phyloP scores from a whole-genome alignment of 2,888 invertebrate genomes.

The Xestia c-nigrum region DNA sequence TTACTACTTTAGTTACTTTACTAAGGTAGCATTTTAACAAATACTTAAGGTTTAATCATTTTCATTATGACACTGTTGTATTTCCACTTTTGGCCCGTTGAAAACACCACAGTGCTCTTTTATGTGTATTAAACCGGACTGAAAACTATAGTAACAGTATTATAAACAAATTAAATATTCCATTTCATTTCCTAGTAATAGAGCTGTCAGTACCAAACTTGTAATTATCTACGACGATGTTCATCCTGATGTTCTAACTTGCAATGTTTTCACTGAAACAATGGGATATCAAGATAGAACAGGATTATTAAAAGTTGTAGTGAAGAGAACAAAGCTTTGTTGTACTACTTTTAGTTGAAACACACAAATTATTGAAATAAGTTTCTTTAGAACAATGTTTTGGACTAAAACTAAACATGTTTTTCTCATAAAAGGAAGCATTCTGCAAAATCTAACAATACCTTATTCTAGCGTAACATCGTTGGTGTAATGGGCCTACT shows the following conservation, averaged over 20 bases:
- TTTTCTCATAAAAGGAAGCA: not conserved
- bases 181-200: not conserved
- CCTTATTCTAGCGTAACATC: not conserved
- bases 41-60: no score
- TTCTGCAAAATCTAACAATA: not conserved
- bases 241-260: not conserved
- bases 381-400: not conserved
- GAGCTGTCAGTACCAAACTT: not conserved
- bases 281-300: not conserved
- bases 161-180: not conserved
- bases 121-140: not conserved
- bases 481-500: not conserved
- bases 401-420: not conserved
- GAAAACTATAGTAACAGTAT: not conserved
- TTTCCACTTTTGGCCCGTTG: not conserved
- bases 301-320: slow-evolving; percentile 14
- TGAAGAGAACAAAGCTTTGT: slow-evolving; percentile 16
- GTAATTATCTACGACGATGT: slow-evolving; percentile 7
- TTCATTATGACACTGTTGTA: not conserved
- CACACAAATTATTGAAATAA: slow-evolving; percentile 1
- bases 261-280: slow-evolving; percentile 13
- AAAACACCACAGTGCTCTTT: not conserved
- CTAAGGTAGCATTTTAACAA: no score
- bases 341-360: not conserved
- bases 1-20: no score